Evolutionary conservation across 2,113 vertebrate genomes (phyloP).

Genomic region (Petaurus breviceps): DNA sequence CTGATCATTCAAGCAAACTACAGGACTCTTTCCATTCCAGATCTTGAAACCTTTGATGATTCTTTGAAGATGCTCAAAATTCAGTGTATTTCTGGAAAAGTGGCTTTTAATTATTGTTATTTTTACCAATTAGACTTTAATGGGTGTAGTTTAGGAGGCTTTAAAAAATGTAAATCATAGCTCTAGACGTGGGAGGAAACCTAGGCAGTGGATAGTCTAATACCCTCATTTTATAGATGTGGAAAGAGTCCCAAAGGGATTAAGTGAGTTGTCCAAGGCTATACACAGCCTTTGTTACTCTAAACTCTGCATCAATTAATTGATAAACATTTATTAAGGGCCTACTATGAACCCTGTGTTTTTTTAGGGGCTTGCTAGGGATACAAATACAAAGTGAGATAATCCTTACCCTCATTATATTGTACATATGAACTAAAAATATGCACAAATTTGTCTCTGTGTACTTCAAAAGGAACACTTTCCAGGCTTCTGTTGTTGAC

Average conservation of each 20-base stretch:
- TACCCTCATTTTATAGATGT: not conserved
- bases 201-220: not conserved
- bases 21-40: not conserved
- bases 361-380: not conserved
- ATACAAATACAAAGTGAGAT: not conserved
- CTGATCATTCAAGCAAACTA: not conserved
- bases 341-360: not conserved
- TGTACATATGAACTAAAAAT: not conserved
- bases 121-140: not conserved
- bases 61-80: not conserved
- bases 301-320: not conserved
- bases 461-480: not conserved
- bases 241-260: not conserved
- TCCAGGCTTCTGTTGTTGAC: not conserved
- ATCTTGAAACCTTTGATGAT: not conserved
- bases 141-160: not conserved
- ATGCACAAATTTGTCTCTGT: not conserved
- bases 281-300: not conserved
- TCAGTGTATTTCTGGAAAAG: not conserved
- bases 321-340: not conserved
- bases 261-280: not conserved
- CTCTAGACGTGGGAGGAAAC: not conserved
- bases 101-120: not conserved
- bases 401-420: not conserved
- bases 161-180: not conserved